These are phyloP conservation scores for Xenops minutus DNA, from an alignment of 2,797 vertebrate genomes.

Conservation along the genomic window DNA sequence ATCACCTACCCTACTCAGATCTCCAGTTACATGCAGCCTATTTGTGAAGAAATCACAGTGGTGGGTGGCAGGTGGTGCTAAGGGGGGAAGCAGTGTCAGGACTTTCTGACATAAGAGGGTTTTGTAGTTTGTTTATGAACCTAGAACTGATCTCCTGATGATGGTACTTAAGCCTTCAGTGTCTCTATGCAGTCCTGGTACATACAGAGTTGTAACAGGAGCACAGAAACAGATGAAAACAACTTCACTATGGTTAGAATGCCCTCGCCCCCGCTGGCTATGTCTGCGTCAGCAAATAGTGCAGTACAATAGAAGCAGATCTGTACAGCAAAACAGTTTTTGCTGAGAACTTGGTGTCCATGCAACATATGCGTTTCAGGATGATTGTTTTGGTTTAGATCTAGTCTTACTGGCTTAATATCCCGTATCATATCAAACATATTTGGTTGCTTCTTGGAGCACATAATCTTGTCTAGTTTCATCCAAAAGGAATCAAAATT, in stretches of 20 bases:
- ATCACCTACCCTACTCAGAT: background rate
- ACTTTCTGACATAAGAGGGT: background rate
- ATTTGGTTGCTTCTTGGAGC: background rate
- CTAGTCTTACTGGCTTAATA: background rate
- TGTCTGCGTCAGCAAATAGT: conserved; percentile 8
- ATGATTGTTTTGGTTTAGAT: background rate
- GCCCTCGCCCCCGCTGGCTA: background rate
- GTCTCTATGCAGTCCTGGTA: background rate
- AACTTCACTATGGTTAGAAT: background rate
- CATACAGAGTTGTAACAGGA: background rate
- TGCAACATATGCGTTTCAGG: background rate
- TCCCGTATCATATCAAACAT: background rate
- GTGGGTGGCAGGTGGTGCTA: background rate
- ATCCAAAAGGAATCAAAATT: background rate
- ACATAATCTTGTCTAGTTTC: background rate
- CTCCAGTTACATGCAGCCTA: background rate
- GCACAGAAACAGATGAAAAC: background rate
- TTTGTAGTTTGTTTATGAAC: background rate
- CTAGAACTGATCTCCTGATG: background rate
- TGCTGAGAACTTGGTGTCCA: background rate
- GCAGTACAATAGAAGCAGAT: background rate
- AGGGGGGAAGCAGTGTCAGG: background rate
- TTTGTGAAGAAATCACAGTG: background rate
- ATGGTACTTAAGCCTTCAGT: background rate
- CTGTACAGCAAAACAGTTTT: background rate